Evolutionary conservation across 92 coral and sea anemone species (phyloP), one percentile per base, ranked within the genome.

Genomic region (Zoanthus solanderi): DNA sequence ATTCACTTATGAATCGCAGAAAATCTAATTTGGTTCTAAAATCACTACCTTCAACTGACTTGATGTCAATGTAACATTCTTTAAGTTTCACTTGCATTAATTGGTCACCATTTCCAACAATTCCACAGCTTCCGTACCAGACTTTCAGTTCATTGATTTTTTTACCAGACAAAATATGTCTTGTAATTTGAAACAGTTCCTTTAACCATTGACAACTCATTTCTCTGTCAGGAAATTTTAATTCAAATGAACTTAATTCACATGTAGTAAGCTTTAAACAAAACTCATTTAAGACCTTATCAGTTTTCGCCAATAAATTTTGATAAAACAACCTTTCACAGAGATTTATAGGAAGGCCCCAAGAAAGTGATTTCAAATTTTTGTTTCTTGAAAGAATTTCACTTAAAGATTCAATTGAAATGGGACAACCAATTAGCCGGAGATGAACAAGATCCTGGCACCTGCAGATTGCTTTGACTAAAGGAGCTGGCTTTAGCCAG

Each of bases 301-400:
- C 8, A 31, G 50, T 32, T 34, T 63, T 9, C 11, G 42, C 44
- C 10, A 31, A 54, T 3, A 13, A 29, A 0, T 9, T 37, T 10
- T 17, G 15, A 11, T 17, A 5, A 7, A 8, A 8, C 11, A 28
- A n/a, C 16, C 7, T 37, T 15, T 57, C 31, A 31, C 74, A 63
- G 1, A 44, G 10, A 6, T 42, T 63, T 45, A 14, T 9, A 63
- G 85, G 85, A 23, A 80, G 18, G 44, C 37, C 17, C 85, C 85
- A 80, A 80, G 85, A 69, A 46, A 80, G 74, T n/a, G 58, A 80
- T 44, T 65, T 45, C 85, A 80, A 45, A 8, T 45, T 63, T 28
- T 45, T 65, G 53, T 80, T 80, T 28, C 74, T 45, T 80, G 57
- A 80, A 44, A 80, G 85, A 44, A 80, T 80, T 65, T 80, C 75